phyloP scores from a whole-genome alignment of 2,113 vertebrate genomes.

The Calcarius ornatus region DNA sequence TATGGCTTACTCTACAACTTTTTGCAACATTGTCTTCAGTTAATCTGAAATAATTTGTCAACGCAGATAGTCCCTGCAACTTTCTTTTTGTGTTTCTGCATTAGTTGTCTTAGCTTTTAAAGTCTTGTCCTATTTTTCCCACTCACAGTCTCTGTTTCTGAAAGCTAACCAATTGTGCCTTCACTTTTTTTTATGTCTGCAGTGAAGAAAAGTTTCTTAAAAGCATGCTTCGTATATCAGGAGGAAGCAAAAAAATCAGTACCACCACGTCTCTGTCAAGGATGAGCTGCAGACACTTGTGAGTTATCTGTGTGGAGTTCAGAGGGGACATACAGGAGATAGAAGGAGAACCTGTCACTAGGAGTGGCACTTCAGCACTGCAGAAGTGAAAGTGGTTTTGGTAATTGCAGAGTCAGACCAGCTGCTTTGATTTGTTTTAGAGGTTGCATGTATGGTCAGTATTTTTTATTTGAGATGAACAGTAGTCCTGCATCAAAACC shows the following conservation, averaged over 20 bases:
- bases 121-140: background rate
- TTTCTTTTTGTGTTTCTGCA: background rate
- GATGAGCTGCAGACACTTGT: background rate
- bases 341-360: background rate
- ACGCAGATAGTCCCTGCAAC: background rate
- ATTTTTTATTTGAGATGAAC: background rate
- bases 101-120: background rate
- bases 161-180: background rate
- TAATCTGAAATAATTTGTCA: background rate
- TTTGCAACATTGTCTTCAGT: background rate
- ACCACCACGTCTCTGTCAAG: background rate
- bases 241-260: background rate
- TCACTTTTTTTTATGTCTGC: background rate
- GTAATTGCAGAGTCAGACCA: background rate
- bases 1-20: background rate
- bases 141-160: background rate
- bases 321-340: background rate
- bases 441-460: background rate
- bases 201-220: background rate
- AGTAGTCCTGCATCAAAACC: background rate
- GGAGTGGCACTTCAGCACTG: background rate
- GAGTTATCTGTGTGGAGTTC: background rate
- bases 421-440: background rate
- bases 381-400: background rate
- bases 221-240: background rate